These are phyloP conservation scores for Morelia viridis DNA, from an alignment of 2,797 vertebrate genomes.

Conservation along the genomic window DNA sequence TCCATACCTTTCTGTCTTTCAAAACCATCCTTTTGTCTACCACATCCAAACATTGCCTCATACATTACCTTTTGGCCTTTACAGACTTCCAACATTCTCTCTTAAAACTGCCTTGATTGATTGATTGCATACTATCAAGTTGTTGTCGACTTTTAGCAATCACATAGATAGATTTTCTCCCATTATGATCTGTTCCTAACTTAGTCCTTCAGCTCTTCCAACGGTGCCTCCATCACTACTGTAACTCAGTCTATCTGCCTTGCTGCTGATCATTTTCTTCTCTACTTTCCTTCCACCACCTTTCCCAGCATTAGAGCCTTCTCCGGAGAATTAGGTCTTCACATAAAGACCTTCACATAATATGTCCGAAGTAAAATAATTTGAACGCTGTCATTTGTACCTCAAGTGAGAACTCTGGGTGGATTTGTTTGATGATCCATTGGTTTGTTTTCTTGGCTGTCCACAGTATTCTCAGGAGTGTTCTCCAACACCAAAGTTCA, in stretches of 20 bases:
- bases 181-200: background rate
- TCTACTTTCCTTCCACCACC: background rate
- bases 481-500: background rate
- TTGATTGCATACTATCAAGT: background rate
- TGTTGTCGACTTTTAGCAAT: background rate
- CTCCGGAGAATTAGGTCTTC: background rate
- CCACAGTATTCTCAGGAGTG: background rate
- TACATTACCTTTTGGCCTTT: background rate
- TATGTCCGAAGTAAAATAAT: background rate
- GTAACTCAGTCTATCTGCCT: background rate
- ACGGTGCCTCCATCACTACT: background rate
- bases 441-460: background rate
- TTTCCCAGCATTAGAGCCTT: background rate
- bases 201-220: background rate
- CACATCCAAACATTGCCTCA: background rate
- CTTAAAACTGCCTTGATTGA: background rate
- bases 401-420: background rate
- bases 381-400: background rate
- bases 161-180: background rate
- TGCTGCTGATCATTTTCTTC: background rate
- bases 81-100: background rate
- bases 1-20: background rate
- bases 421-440: background rate
- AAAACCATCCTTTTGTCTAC: background rate
- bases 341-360: background rate